phyloP scores from a whole-genome alignment of 2,888 invertebrate genomes.

The Aphodius granarius region DNA sequence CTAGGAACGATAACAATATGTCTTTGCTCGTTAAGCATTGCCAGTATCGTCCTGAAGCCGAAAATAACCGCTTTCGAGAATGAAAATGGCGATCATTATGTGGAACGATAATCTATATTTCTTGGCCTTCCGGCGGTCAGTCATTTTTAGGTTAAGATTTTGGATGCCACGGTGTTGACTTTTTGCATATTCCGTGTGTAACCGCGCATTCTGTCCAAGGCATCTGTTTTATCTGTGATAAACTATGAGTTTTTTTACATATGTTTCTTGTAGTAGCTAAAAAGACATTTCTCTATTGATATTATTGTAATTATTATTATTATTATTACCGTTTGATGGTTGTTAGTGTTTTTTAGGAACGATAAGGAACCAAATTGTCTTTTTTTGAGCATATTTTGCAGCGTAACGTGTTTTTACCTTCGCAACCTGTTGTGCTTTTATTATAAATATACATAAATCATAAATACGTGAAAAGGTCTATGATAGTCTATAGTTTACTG shows the following conservation, averaged over 20 bases:
- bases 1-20: constrained; percentile 58
- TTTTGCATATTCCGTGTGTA: not conserved
- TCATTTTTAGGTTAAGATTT: constrained; percentile 21
- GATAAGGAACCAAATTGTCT: not conserved
- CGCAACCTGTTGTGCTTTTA: not conserved
- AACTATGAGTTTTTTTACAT: not conserved
- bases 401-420: not conserved
- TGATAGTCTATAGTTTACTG: constrained; percentile 3
- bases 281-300: not conserved
- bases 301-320: not conserved
- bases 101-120: not conserved
- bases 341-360: not conserved
- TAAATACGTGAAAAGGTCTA: not conserved
- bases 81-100: constrained; percentile 15
- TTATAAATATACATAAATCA: no score
- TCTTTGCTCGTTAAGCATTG: constrained; percentile 60
- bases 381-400: not conserved
- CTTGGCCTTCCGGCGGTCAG: constrained; percentile 8
- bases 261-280: not conserved
- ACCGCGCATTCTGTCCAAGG: not conserved
- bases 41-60: constrained; percentile 52
- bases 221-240: constrained; percentile 12
- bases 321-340: not conserved
- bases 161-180: constrained; percentile 6
- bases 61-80: constrained; percentile 30